Base-by-base conservation (phyloP, 1,140 invertebrate genomes). In the Drosophila sp. region DNA sequence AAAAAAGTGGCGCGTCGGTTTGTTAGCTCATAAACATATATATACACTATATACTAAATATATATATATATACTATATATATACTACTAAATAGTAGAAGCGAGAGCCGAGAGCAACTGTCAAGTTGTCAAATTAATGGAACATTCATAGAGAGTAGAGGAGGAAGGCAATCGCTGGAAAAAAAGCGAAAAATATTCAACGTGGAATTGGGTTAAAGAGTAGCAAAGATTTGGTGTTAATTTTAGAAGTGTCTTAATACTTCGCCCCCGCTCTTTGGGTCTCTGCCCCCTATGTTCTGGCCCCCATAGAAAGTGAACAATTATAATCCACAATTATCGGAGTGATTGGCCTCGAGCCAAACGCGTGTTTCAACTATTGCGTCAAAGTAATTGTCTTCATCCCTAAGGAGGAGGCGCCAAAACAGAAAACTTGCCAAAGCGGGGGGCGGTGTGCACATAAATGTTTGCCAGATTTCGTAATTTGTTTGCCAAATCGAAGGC, bases 381-480 rank as follows among this genome's bases (percentile, higher is more conserved):
- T 87, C 84, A 87, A 89, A 83, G 69, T 58, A 64, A 76, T 72
- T 75, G 70, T 56, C 35, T 38, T 44, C 25, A 23, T 38, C 64
- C 38, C 40, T 32, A 54, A 25, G 44, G 40, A 25, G 44, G 35
- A 44, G 79, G 74, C 67, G 67, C 61, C 70, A 32, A 30, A 33
- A 41, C 1, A 47, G 44, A 8, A 11, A 17, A 55, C 11, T 44
- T 27, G 23, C 35, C 23, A 27, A 30, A 50, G 1, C 25, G 44
- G n/a, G 44, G 7, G 3, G 40, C 11, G 40, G 40, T 1, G 6
- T 41, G 7, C 1, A 29, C 3, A 29, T 75, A 78, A 75, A 91
- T 91, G 90, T 91, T 91, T 76, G 71, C 90, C 62, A 73, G 90
- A 84, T 91, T 91, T 90, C 90, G 90, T 40, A 91, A 91, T 80